phyloP scores from a whole-genome alignment of 2,113 vertebrate genomes.

The Arothron firmamentum region DNA sequence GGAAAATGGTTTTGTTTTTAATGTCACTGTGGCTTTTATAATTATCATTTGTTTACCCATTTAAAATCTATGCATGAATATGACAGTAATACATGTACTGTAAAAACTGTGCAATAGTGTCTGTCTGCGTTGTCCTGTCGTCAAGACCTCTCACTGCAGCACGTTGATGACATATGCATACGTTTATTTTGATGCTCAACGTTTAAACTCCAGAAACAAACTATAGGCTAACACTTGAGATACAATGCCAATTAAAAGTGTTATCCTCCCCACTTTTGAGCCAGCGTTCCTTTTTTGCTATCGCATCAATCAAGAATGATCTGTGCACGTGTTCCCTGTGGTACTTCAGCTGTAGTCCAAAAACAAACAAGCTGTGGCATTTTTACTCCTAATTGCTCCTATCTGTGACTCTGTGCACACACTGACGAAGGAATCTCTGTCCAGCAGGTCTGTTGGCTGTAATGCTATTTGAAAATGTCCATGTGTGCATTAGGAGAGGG shows the following conservation, averaged over 20 bases:
- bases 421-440: constrained; percentile 5
- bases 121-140: constrained; percentile 22
- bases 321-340: no score
- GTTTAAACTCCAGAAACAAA: constrained; percentile 15
- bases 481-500: neutral
- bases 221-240: neutral
- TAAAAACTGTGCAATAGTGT: constrained; percentile 59
- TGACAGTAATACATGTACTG: constrained; percentile 44
- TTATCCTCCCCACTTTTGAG: neutral
- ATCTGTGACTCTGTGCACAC: no score
- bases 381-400: no score
- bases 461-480: neutral
- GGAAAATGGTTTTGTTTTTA: constrained; percentile 17
- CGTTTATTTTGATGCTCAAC: constrained; percentile 7
- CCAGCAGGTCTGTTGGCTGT: neutral
- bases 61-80: constrained; percentile 65
- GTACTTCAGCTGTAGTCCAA: no score
- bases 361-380: no score
- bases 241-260: constrained; percentile 7
- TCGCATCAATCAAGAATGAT: no score
- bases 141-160: constrained; percentile 20
- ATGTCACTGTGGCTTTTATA: constrained; percentile 27
- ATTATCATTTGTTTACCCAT: constrained; percentile 43
- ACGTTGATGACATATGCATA: neutral
- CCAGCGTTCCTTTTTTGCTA: constrained; percentile 21